Percentiles rank a stretch among this genome's conserved stretches.
These are phyloP conservation scores for Drosophila flavopinicola DNA, from an alignment of 2,888 invertebrate species.

Conservation along the genomic window DNA sequence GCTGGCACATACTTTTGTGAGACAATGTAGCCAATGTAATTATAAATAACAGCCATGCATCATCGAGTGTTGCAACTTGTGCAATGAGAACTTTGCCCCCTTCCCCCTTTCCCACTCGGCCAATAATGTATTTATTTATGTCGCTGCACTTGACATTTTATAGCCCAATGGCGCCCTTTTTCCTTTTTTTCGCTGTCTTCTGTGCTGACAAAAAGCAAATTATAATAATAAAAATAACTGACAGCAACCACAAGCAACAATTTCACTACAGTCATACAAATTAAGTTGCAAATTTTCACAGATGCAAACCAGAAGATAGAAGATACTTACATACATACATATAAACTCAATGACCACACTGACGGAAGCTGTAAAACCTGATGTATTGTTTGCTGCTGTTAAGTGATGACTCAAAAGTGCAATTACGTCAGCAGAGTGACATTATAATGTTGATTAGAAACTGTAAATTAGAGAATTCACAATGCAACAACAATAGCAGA, in stretches of 20 bases:
- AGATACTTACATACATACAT: conserved; percentile 26
- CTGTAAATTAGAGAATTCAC: conserved; percentile 52
- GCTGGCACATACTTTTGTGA: conserved; percentile 44
- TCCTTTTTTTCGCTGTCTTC: conserved; percentile 36
- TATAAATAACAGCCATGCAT: conserved; percentile 79
- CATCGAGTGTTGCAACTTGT: conserved; percentile 50
- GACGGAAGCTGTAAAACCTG: conserved; percentile 67
- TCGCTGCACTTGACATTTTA: conserved; percentile 75
- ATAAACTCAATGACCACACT: conserved; percentile 6
- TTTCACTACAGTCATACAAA: conserved; percentile 66
- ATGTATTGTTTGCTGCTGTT: conserved; percentile 41
- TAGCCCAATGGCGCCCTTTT: conserved; percentile 62
- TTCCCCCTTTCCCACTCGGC: not conserved
- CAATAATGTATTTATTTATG: conserved; percentile 61
- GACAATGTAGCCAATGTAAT: conserved; percentile 65
- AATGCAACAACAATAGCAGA: not conserved
- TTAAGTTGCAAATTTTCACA: conserved; percentile 66
- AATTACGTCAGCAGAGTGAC: conserved; percentile 70
- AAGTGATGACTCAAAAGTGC: conserved; percentile 63
- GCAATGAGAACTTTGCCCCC: conserved; percentile 36
- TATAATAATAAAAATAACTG: conserved; percentile 17
- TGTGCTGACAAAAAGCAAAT: conserved; percentile 20
- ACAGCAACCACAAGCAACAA: conserved; percentile 59
- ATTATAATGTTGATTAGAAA: conserved; percentile 58
- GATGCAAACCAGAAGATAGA: conserved; percentile 15